phyloP scores from a whole-genome alignment of 2,797 vertebrate genomes.

The Salarias fasciatus region DNA sequence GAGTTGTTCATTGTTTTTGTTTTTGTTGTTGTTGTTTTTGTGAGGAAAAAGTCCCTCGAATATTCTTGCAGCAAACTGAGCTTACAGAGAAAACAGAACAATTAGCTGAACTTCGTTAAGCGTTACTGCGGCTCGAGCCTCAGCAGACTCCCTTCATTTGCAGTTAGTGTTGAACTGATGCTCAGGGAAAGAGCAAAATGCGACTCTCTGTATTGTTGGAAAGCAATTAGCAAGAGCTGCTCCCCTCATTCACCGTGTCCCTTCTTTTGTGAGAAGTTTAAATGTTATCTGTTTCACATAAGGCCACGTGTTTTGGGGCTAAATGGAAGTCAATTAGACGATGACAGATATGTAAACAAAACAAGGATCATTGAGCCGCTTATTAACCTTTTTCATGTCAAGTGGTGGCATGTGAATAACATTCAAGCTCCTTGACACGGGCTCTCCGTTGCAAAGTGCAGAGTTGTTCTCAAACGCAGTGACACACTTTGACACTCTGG shows the following conservation, averaged over 20 bases:
- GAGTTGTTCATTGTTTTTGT: too few relatives aligned
- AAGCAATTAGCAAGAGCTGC: conserved; percentile 16
- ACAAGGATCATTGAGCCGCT: too few relatives aligned
- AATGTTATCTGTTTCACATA: not conserved
- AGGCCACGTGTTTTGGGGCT: not conserved
- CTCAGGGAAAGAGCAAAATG: conserved; percentile 3
- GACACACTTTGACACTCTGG: too few relatives aligned
- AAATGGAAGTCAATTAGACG: not conserved
- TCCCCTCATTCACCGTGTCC: conserved; percentile 4
- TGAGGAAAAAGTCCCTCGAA: too few relatives aligned
- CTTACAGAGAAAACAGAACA: not conserved
- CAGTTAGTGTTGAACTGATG: conserved; percentile 14
- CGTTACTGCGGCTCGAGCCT: not conserved
- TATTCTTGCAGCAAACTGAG: not conserved
- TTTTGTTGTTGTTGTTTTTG: too few relatives aligned
- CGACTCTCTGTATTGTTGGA: conserved; percentile 5
- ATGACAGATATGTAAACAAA: not conserved
- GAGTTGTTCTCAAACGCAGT: too few relatives aligned
- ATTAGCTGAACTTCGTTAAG: conserved; percentile 2
- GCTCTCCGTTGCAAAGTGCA: too few relatives aligned
- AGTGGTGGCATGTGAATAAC: too few relatives aligned
- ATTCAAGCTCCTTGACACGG: too few relatives aligned
- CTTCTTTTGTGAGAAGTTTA: conserved; percentile 7
- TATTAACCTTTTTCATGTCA: too few relatives aligned
- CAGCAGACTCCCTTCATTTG: conserved; percentile 7